A percentile compares a stretch with the other conserved stretches of the same genome.
Conservation (phyloP, 1,140 invertebrate species). For the Eulimnadia texana region DNA sequence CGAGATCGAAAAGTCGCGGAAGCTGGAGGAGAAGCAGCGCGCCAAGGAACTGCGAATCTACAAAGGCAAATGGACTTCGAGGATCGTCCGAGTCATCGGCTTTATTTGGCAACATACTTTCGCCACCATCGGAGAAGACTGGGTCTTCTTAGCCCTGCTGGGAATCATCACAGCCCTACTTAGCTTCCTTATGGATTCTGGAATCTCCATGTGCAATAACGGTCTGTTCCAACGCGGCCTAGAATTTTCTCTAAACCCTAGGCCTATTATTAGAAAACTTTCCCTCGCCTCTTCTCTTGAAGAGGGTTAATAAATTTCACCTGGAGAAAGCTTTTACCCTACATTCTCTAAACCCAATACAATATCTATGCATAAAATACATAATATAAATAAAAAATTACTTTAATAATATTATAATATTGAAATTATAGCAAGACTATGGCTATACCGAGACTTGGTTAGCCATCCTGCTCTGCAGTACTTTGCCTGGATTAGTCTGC, state of each 20-base stretch:
- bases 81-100: constrained; percentile 25
- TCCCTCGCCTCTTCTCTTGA: too few relatives aligned
- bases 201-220: constrained; percentile 85
- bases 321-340: too few relatives aligned
- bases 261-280: too few relatives aligned
- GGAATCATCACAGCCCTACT: constrained; percentile 90
- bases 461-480: constrained; percentile 63
- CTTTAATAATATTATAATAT: background rate
- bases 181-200: constrained; percentile 89
- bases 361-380: background rate
- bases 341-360: background rate
- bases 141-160: constrained; percentile 87
- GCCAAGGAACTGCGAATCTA: constrained; percentile 31
- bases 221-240: constrained; percentile 38
- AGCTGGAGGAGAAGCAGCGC: constrained; percentile 48
- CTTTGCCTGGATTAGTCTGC: constrained; percentile 76
- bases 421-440: constrained; percentile 60
- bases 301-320: too few relatives aligned
- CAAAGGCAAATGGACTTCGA: constrained; percentile 38
- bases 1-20: constrained; percentile 49
- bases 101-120: constrained; percentile 69
- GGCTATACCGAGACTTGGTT: constrained; percentile 76
- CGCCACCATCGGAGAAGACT: constrained; percentile 82
- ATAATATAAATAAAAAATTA: background rate
- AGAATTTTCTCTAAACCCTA: background rate